Evolutionary conservation across 2,888 invertebrate genomes (phyloP), one percentile per base, ranked within the genome.

Genomic region (Monopis laevigella): DNA sequence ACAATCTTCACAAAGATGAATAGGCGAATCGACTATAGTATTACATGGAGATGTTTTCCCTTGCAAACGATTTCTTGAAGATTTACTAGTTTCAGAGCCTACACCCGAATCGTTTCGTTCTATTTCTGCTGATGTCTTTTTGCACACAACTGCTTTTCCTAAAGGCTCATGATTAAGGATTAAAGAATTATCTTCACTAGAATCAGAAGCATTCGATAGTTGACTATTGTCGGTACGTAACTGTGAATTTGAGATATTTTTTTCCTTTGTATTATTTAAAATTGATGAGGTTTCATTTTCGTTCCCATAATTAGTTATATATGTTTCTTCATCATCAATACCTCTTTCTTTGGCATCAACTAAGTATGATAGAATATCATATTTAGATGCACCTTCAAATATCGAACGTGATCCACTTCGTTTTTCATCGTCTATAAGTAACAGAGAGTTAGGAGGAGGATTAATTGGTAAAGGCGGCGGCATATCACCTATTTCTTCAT

Each of bases 101-200:
- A 95, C 94, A 2, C 95, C 96, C 12, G 94, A 95, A 65, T 94
- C 95, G 58, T 94, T 95, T 49, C 96, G 84, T 75, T 95, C 95
- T 50, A 95, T 89, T 65, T 94, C 93, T 2, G 87, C 86, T 6
- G 84, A 80, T 19, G 84, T 74, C 54, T 86, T 87, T 51, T 85
- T 85, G 50, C 74, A 83, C 7, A 77, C 63, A 10, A 73, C 58
- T 30, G 75, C 65, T 49, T 86, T 86, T 48, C 86, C 86, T 44
- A 80, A 68, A 26, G 67, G 59, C n/a, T 85, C 77, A 44, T 84
- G 83, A 51, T 84, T 82, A 26, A 86, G 83, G 19, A 86, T 84
- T 41, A 89, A 81, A 18, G 89, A 90, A 59, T 87, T 89, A 53
- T 93, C 92, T 67, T 93, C 92, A 60, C 92, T 92, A 34, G 92